Evolutionary conservation across 2,797 vertebrate genomes (phyloP).

Genomic region (Acanthurus lineatus): DNA sequence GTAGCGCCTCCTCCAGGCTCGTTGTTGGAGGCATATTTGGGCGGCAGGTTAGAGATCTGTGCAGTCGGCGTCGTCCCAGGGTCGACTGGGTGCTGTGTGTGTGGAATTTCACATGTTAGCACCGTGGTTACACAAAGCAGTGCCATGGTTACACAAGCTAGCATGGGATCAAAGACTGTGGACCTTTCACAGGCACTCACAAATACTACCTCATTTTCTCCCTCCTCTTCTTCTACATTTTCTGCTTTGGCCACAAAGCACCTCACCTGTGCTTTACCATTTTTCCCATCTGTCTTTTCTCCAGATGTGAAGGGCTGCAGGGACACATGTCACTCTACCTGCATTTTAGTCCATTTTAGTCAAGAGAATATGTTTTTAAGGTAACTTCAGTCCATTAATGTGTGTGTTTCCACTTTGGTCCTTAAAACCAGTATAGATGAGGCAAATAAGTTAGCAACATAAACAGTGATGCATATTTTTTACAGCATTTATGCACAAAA

Average conservation of each 20-base stretch:
- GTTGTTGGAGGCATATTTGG: slow-evolving; percentile 53
- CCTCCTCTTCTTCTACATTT: slow-evolving; percentile 33
- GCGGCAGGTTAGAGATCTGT: slow-evolving; percentile 65
- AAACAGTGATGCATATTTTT: too few species aligned
- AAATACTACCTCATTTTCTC: slow-evolving; percentile 66
- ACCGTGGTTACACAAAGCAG: slow-evolving; percentile 69
- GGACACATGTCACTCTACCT: not conserved
- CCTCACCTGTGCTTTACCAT: slow-evolving; percentile 31
- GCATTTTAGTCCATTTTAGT: not conserved
- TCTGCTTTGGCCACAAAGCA: slow-evolving; percentile 12
- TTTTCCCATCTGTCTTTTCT: slow-evolving; percentile 7
- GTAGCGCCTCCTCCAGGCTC: slow-evolving; percentile 53
- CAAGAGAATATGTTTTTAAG: too few species aligned
- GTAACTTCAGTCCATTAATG: too few species aligned
- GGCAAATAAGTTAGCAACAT: too few species aligned
- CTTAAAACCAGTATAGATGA: too few species aligned
- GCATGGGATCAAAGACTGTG: slow-evolving; percentile 75
- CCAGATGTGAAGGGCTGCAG: slow-evolving; percentile 2
- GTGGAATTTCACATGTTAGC: slow-evolving; percentile 83
- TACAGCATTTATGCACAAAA: too few species aligned
- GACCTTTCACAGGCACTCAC: slow-evolving; percentile 77
- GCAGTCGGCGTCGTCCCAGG: slow-evolving; percentile 50
- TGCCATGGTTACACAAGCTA: slow-evolving; percentile 64
- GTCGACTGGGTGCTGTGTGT: slow-evolving; percentile 50
- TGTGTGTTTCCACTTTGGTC: too few species aligned